Conservation (phyloP, 2,113 vertebrate species). For the Lutjanus erythropterus region DNA sequence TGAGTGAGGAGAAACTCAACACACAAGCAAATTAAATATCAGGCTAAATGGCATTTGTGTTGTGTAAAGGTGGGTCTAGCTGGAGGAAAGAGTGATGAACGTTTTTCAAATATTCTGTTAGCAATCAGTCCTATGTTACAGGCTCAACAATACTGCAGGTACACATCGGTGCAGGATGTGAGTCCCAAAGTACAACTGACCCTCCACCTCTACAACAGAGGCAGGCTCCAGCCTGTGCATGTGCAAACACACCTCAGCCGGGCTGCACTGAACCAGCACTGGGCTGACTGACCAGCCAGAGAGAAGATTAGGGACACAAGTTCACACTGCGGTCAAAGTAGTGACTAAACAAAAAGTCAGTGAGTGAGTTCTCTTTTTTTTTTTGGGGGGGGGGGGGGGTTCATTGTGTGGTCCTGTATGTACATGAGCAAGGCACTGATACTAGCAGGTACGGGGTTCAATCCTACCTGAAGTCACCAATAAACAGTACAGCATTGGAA, state of each 20-base stretch:
- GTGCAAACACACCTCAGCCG: conserved; percentile 30
- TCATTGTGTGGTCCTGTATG: neutral
- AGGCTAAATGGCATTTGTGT: neutral
- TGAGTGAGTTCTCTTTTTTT: neutral
- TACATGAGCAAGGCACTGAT: neutral
- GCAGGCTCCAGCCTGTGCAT: conserved; percentile 15
- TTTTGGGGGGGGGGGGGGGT: no score
- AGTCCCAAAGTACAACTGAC: neutral
- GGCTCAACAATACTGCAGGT: neutral
- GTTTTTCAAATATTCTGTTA: no score
- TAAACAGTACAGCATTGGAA: neutral
- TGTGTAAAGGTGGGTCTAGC: no score
- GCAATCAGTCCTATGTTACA: no score
- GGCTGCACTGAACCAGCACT: neutral
- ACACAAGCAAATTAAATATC: neutral
- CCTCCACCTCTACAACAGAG: neutral
- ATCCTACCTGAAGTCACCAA: neutral
- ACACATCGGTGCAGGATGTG: neutral
- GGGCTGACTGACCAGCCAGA: neutral
- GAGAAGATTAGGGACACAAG: neutral
- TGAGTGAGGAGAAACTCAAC: neutral
- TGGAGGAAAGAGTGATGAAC: no score
- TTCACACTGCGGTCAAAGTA: neutral
- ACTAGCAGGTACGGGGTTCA: neutral
- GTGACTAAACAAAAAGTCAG: neutral